Evolutionary conservation across 2,888 invertebrate genomes (phyloP).

Genomic region (Zaprionus obscuricornis): DNA sequence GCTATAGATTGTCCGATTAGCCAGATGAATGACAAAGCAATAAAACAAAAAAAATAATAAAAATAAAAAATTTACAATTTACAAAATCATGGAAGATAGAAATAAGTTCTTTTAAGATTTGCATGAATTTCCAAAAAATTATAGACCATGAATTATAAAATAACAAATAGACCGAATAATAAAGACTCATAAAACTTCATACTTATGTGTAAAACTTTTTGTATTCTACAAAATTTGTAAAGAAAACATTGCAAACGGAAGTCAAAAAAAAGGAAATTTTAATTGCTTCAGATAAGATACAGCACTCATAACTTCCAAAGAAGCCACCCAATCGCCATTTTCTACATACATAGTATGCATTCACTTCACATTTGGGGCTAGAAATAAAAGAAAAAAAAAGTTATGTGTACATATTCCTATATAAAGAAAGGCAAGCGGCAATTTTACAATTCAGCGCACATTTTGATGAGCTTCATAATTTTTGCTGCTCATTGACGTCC

Average conservation of each 20-base stretch:
- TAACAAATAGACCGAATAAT: too few relatives aligned
- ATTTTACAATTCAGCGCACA: constrained; percentile 81
- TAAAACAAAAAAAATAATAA: neutral
- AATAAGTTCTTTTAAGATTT: too few relatives aligned
- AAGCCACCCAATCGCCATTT: constrained; percentile 1
- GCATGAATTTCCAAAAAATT: too few relatives aligned
- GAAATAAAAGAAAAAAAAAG: constrained; percentile 2
- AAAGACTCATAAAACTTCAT: too few relatives aligned
- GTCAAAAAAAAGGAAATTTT: constrained; percentile 61
- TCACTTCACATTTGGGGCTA: neutral
- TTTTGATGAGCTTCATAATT: constrained; percentile 75
- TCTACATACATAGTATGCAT: neutral
- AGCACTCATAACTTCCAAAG: constrained; percentile 62
- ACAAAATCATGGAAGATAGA: too few relatives aligned
- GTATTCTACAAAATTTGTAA: too few relatives aligned
- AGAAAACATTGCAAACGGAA: constrained; percentile 51
- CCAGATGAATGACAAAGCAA: constrained; percentile 12
- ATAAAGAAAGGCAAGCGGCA: constrained; percentile 55
- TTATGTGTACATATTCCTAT: neutral
- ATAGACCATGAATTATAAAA: too few relatives aligned
- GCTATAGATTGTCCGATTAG: constrained; percentile 46
- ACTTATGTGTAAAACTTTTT: too few relatives aligned
- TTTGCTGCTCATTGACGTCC: constrained; percentile 72
- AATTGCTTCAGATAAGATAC: constrained; percentile 80
- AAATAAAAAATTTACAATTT: too few relatives aligned